Conservation (phyloP, 2,888 invertebrate species). For the Endotricha flammealis region DNA sequence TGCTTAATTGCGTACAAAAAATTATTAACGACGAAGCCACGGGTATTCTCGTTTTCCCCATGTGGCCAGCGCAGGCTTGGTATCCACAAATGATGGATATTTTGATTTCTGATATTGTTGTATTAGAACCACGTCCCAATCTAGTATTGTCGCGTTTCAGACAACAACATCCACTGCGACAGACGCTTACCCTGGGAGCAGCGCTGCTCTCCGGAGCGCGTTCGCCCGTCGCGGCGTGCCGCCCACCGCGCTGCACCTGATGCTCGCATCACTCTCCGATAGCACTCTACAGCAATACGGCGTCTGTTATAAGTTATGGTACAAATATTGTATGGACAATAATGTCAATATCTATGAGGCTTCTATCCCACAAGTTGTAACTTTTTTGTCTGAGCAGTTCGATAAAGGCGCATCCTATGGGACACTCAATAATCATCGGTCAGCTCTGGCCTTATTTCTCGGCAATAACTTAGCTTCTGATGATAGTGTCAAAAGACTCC, state of each 20-base stretch:
- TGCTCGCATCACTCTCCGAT: slow-evolving; percentile 11
- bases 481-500: not conserved
- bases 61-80: slow-evolving; percentile 19
- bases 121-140: not conserved
- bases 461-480: not conserved
- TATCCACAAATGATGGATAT: slow-evolving; percentile 9
- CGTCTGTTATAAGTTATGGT: too few relatives aligned
- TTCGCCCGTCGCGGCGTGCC: too few relatives aligned
- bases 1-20: slow-evolving; percentile 5
- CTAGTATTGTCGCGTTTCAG: too few relatives aligned
- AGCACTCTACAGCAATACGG: slow-evolving; percentile 18
- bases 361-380: not conserved
- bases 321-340: too few relatives aligned
- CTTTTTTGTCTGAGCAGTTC: not conserved
- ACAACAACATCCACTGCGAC: too few relatives aligned
- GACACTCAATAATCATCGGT: not conserved
- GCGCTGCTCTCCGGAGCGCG: not conserved
- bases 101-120: not conserved
- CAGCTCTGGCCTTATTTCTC: not conserved
- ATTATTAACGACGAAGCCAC: slow-evolving; percentile 13
- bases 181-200: not conserved
- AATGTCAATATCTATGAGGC: not conserved
- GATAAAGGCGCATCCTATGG: too few relatives aligned
- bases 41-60: slow-evolving; percentile 16
- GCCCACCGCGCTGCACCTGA: not conserved